A percentile compares a stretch with the other conserved stretches of the same genome.
These are phyloP conservation scores for Sarcoramphus papa DNA, from an alignment of 2,797 vertebrate species.

Conservation along the genomic window DNA sequence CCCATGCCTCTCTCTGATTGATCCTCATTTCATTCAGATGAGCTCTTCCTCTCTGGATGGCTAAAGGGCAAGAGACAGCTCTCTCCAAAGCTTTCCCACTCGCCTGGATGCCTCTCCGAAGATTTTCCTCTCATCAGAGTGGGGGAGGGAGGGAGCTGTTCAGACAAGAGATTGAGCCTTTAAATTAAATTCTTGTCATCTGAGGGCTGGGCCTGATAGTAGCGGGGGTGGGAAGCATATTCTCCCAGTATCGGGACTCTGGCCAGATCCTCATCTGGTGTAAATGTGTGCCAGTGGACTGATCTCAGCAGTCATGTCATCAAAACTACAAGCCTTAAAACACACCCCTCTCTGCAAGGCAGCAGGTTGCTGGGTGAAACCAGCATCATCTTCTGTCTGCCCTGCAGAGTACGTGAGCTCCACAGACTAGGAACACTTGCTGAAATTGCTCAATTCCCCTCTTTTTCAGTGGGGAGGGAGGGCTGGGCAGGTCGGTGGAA, in stretches of 20 bases:
- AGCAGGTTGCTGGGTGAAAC: neutral
- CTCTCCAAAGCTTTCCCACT: slow-evolving; percentile 63
- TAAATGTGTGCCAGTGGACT: neutral
- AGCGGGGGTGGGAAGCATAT: slow-evolving; percentile 49
- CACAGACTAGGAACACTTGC: neutral
- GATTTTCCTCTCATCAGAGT: slow-evolving; percentile 52
- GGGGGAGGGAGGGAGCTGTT: slow-evolving; percentile 67
- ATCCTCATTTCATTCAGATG: slow-evolving; percentile 67
- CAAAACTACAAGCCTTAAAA: neutral
- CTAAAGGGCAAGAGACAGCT: slow-evolving; percentile 65
- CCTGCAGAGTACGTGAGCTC: neutral
- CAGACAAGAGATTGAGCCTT: slow-evolving; percentile 64
- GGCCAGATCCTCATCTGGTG: neutral
- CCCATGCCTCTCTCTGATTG: slow-evolving; percentile 62
- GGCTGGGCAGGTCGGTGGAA: neutral
- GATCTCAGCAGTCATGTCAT: neutral
- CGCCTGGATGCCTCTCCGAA: slow-evolving; percentile 40
- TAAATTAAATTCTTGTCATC: slow-evolving; percentile 67
- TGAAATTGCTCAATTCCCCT: slow-evolving; percentile 36
- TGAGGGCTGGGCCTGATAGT: slow-evolving; percentile 53
- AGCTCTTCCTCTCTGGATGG: slow-evolving; percentile 65
- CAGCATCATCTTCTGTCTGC: neutral
- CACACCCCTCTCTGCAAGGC: neutral
- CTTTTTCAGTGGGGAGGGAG: neutral
- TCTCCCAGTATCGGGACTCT: slow-evolving; percentile 5